These are phyloP conservation scores for Neogale vison DNA, from an alignment of 2,113 vertebrate species.

Conservation along the genomic window DNA sequence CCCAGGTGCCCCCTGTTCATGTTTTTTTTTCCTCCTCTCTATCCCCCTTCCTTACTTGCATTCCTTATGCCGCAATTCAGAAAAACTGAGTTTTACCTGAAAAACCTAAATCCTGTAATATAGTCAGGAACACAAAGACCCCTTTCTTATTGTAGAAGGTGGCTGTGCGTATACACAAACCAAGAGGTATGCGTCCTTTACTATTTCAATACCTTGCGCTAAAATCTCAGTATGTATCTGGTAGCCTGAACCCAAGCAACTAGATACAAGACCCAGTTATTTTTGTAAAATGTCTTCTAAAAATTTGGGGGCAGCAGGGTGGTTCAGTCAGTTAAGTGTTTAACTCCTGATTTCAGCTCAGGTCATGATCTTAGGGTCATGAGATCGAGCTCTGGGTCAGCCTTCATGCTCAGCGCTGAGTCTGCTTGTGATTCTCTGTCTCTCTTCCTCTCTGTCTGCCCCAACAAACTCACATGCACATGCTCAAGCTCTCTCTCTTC, in stretches of 20 bases:
- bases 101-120: not conserved
- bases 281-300: not conserved
- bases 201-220: not conserved
- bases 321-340: not conserved
- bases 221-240: not conserved
- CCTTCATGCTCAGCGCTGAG: not conserved
- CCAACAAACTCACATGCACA: not conserved
- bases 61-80: not conserved
- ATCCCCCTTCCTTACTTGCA: not conserved
- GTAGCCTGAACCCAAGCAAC: not conserved
- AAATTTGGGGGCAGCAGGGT: not conserved
- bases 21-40: not conserved
- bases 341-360: not conserved
- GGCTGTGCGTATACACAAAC: accelerated
- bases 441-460: not conserved
- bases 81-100: not conserved
- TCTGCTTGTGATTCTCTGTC: not conserved
- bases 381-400: not conserved
- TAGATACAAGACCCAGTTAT: not conserved
- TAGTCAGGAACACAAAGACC: not conserved
- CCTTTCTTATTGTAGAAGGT: not conserved
- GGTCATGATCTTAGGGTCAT: not conserved
- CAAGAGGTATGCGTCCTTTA: not conserved
- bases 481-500: not conserved
- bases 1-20: not conserved